Base-by-base conservation (phyloP, 2,113 vertebrate genomes). In the Podocnemis expansa region DNA sequence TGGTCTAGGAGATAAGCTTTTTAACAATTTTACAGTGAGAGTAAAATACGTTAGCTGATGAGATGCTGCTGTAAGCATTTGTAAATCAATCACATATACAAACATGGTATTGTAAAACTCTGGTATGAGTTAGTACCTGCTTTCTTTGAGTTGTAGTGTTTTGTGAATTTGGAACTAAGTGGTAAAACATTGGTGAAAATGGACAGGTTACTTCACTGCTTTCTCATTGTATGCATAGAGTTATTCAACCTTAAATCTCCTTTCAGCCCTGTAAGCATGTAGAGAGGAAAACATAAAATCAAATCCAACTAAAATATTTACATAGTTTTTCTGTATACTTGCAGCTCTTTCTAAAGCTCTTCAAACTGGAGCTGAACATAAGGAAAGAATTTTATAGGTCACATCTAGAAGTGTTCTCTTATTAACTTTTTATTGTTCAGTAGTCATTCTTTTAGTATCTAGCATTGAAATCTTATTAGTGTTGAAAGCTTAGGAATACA, bases 321-420 rank as follows among this genome's bases (percentile, higher is more conserved):
- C 41, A 47, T 89, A 24, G 24, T 85, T 55, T 58, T 60, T 6
- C 56, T 24, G 6, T 43, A 24, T 88, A 8, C 22, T 89, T 90
- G 16, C 85, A 58, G 29, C 55, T 84, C 63, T 85, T 82, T 93
- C 45, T 92, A 14, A 85, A 91, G 63, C 25, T 6, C 13, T 55
- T 91, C 84, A 41, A 52, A 11, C 27, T 80, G 43, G 76, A 82
- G 55, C 4, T 52, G 3, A 52, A 25, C 82, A 58, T 54, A 43
- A 16, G 73, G 89, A 93, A 10, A 89, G 24, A 58, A 21, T 5
- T 56, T 92, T 78, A 49, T 13, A 82, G 78, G 22, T 87, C 3
- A 80, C 49, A 17, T 78, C 17, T 34, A 87, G 70, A 47, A 9
- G 6, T 14, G 4, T 0, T 1, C 0, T 38, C 80, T 58, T 88